Conservation (phyloP, 2,113 vertebrate species). For the Catharus bicknelli region DNA sequence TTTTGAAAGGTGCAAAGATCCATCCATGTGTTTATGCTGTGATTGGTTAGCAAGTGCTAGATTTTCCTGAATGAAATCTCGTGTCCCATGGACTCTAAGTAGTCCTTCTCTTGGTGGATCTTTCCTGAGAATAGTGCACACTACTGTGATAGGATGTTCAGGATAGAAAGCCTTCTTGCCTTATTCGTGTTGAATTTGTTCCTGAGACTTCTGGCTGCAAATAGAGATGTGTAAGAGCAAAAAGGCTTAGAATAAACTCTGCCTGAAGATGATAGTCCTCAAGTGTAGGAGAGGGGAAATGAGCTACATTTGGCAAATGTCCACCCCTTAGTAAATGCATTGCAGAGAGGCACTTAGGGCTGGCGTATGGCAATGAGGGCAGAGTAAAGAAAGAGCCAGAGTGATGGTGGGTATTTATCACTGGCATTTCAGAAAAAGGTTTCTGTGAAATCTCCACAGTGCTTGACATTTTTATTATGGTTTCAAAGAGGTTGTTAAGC, state of each 20-base stretch:
- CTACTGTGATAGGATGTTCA: background rate
- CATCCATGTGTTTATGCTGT: background rate
- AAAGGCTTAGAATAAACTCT: background rate
- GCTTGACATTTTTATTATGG: background rate
- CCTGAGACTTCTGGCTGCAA: background rate
- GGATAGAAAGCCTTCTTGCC: background rate
- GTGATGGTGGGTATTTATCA: background rate
- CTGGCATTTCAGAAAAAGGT: background rate
- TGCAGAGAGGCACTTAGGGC: background rate
- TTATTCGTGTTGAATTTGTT: background rate
- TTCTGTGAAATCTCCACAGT: background rate
- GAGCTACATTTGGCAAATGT: background rate
- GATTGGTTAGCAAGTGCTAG: rapidly evolving
- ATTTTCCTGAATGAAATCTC: background rate
- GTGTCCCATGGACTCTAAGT: background rate
- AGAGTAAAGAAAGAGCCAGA: background rate
- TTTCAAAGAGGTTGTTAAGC: background rate
- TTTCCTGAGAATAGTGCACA: background rate
- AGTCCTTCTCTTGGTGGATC: background rate
- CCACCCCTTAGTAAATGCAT: background rate
- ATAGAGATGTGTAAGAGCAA: background rate
- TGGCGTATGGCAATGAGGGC: background rate
- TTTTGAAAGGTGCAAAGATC: background rate
- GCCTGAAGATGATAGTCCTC: background rate
- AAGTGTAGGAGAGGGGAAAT: background rate